Base-by-base conservation (phyloP, 2,888 invertebrate species). In the Polyommatus icarus region DNA sequence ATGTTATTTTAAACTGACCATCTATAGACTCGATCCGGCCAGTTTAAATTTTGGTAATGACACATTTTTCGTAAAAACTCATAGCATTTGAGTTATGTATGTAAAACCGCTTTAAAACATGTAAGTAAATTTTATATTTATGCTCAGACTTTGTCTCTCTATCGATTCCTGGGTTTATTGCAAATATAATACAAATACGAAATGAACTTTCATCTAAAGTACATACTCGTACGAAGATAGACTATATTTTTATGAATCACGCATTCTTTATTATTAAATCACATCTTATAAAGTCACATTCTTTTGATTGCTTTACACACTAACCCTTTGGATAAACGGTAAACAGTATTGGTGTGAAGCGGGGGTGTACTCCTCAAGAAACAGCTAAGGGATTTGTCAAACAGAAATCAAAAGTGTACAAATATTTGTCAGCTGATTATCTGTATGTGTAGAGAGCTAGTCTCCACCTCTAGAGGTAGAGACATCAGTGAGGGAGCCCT, bases 361-460 rank as follows among this genome's bases (percentile, higher is more conserved):
- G 18, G 12, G 46, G 40, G 18, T 71, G n/a, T 72, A 54, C 77
- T 73, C 57, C 59, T 32, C 54, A 80, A 84, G 79, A 83, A 83
- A 82, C 81, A 78, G 78, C 76, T 80, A 79, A 72, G 77, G 76
- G 78, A 79, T 79, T 78, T 59, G 77, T 59, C 78, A 84, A 84
- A 84, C 80, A 84, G 81, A 83, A 87, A 87, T 86, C 85, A 87
- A 86, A 84, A 81, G 84, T 83, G 85, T 85, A 84, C 87, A 88
- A 91, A 91, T 91, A 90, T 93, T 91, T 90, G 88, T 82, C 83
- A 84, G 83, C 83, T 87, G 89, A 90, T 88, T 88, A 88, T 88
- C 85, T 88, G 87, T 91, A 89, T 92, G 92, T 91, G 91, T 90
- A 85, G 90, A 88, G 88, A 46, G 46, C n/a, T n/a, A n/a, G n/a